Evolutionary conservation across 2,888 invertebrate genomes (phyloP).

Genomic region (Cataglyphis cursor): DNA sequence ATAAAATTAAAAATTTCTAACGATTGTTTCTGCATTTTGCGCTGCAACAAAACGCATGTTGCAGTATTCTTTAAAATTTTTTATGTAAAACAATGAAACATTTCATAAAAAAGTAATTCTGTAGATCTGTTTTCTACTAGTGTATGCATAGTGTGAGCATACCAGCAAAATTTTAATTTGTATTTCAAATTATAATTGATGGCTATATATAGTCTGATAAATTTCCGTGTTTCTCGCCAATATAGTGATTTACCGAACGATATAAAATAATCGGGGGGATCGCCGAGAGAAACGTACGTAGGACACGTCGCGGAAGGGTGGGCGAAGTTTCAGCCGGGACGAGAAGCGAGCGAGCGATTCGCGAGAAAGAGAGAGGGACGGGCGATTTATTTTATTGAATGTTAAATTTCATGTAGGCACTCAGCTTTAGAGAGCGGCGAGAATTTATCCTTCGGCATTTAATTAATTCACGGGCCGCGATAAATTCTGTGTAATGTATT

Average conservation of each 20-base stretch:
- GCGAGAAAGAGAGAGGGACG: conserved; percentile 59
- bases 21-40: neutral
- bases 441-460: conserved; percentile 87
- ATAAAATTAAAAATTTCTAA: neutral
- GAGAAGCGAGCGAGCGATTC: conserved; percentile 75
- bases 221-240: conserved; percentile 65
- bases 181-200: conserved; percentile 35
- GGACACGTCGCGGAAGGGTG: conserved; percentile 53
- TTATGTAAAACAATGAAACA: neutral
- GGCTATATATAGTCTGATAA: conserved; percentile 1
- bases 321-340: conserved; percentile 68
- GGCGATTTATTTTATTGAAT: conserved; percentile 85
- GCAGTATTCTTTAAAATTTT: neutral
- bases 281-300: conserved; percentile 62
- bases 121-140: neutral
- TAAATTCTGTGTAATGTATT: conserved; percentile 87
- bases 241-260: conserved; percentile 71
- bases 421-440: conserved; percentile 81
- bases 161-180: neutral
- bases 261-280: conserved; percentile 66
- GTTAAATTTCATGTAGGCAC: conserved; percentile 84
- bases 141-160: neutral
- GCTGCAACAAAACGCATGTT: neutral
- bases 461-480: conserved; percentile 86
- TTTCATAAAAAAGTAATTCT: neutral